Percentiles rank a stretch among this genome's conserved stretches.
Evolutionary conservation across 2,888 invertebrate genomes (phyloP).

Genomic region (Poecilobothrus nobilitatus): DNA sequence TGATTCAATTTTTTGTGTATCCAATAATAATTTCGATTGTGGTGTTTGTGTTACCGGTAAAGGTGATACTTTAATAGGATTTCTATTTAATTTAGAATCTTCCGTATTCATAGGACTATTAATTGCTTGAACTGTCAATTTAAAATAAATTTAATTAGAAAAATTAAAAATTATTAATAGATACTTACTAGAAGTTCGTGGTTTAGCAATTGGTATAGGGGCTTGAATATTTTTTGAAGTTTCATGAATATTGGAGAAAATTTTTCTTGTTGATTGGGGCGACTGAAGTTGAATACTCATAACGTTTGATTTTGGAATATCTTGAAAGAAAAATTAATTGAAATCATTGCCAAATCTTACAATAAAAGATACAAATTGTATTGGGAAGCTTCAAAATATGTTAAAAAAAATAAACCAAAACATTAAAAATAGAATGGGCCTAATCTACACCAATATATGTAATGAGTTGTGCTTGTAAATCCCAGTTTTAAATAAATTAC

Average conservation of each 20-base stretch:
- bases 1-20: conserved; percentile 37
- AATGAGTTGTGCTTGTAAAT: too few species aligned
- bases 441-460: too few species aligned
- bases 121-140: conserved; percentile 18
- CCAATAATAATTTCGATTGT: conserved; percentile 15
- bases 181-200: conserved; percentile 31
- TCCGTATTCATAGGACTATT: conserved; percentile 19
- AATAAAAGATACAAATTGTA: not conserved
- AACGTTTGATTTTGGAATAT: conserved; percentile 40
- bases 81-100: conserved; percentile 9
- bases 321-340: conserved; percentile 25
- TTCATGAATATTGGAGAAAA: conserved; percentile 12
- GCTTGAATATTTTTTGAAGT: conserved; percentile 14
- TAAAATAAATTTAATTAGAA: not conserved
- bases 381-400: not conserved
- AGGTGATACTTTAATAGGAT: not conserved
- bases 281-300: conserved; percentile 42
- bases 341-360: not conserved
- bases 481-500: not conserved
- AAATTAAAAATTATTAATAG: too few species aligned
- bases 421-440: too few species aligned
- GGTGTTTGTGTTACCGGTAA: not conserved
- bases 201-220: conserved; percentile 37
- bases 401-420: too few species aligned
- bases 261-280: conserved; percentile 27